Percentiles rank a stretch among this genome's conserved stretches.
Evolutionary conservation across 2,113 vertebrate genomes (phyloP).

Genomic region (Gadus macrocephalus): DNA sequence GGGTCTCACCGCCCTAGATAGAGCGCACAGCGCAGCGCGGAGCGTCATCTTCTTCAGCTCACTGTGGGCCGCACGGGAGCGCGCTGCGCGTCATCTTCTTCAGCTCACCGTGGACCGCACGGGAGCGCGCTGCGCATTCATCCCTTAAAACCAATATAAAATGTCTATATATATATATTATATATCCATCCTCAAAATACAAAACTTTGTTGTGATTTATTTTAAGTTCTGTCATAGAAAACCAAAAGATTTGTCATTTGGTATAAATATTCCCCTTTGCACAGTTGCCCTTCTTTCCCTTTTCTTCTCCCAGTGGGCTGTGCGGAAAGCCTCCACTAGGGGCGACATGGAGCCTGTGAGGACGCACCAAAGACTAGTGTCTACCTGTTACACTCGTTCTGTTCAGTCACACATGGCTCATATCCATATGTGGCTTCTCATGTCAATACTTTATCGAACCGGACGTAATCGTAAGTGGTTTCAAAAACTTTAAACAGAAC

Average conservation of each 20-base stretch:
- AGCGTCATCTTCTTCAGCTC: conserved; percentile 39
- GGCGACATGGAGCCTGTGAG: conserved; percentile 36
- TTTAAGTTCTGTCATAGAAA: no score
- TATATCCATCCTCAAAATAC: no score
- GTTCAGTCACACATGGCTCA: no score
- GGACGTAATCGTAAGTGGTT: no score
- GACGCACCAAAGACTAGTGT: not conserved
- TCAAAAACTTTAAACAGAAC: no score
- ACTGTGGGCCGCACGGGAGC: conserved; percentile 12
- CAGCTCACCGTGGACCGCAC: not conserved
- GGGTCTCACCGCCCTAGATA: no score
- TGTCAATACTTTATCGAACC: not conserved
- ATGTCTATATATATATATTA: no score
- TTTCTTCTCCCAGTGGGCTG: not conserved
- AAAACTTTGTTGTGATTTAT: no score
- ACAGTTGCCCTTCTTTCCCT: not conserved
- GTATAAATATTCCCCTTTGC: no score
- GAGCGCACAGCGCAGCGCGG: conserved; percentile 26
- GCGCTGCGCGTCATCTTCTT: conserved; percentile 47
- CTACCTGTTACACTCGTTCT: conserved; percentile 52
- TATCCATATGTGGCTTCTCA: not conserved
- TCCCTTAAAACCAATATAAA: not conserved
- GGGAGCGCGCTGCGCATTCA: conserved; percentile 37
- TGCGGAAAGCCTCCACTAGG: conserved; percentile 30
- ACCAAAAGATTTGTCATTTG: no score